Evolutionary conservation across 2,797 vertebrate species (phyloP).

Genomic region (Pipistrellus nathusii): DNA sequence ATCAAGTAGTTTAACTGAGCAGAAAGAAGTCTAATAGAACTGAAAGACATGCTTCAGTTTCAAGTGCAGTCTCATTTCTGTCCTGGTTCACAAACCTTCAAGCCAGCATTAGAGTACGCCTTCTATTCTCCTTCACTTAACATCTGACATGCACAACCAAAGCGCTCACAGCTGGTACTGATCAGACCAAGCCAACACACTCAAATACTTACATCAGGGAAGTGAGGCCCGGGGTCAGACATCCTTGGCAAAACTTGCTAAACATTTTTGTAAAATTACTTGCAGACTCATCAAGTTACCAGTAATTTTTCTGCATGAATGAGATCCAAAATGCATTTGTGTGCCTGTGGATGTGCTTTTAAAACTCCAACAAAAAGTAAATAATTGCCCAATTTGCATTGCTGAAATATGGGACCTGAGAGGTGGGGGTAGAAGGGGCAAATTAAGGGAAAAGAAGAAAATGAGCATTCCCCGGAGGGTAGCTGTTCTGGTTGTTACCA

Average conservation of each 20-base stretch:
- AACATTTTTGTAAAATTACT: slow-evolving; percentile 82
- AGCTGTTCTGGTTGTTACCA: neutral
- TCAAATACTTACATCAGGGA: slow-evolving; percentile 74
- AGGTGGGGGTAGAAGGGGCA: neutral
- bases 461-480: neutral
- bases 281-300: slow-evolving; percentile 73
- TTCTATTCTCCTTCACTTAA: slow-evolving; percentile 26
- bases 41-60: slow-evolving; percentile 21
- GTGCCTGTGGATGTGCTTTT: slow-evolving; percentile 43
- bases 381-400: slow-evolving; percentile 49
- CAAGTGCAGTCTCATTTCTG: slow-evolving; percentile 16
- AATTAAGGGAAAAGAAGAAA: slow-evolving; percentile 29
- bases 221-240: slow-evolving; percentile 61
- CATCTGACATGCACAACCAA: slow-evolving; percentile 46
- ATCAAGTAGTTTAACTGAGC: slow-evolving; percentile 32
- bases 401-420: slow-evolving; percentile 20
- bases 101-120: neutral
- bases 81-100: neutral
- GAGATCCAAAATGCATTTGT: slow-evolving; percentile 62
- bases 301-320: slow-evolving; percentile 73
- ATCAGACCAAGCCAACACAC: slow-evolving; percentile 48
- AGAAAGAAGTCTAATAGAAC: slow-evolving; percentile 18
- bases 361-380: slow-evolving; percentile 59
- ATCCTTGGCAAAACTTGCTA: slow-evolving; percentile 66
- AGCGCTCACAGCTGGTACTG: slow-evolving; percentile 68